phyloP scores from a whole-genome alignment of 2,113 vertebrate species.

The Forbesichthys papilliferus region DNA sequence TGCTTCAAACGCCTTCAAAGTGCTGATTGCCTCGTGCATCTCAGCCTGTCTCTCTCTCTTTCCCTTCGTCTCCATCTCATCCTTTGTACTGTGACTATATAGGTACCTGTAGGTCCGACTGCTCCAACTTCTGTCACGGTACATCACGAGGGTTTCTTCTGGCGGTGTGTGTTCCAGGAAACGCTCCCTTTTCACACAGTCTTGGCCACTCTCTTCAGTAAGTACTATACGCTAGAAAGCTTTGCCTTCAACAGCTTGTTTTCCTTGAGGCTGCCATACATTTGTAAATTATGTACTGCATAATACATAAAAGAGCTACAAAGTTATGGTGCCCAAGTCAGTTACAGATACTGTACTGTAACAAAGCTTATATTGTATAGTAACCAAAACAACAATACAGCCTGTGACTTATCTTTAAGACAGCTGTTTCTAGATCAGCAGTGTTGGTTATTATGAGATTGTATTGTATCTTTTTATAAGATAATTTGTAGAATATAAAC shows the following conservation, averaged over 20 bases:
- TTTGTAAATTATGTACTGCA: too few species aligned
- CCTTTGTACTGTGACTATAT: neutral
- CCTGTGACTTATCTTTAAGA: neutral
- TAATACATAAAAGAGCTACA: too few species aligned
- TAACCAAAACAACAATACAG: neutral
- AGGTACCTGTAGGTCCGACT: slow-evolving; percentile 13
- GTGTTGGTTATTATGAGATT: neutral
- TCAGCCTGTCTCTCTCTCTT: slow-evolving; percentile 11
- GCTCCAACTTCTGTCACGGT: slow-evolving; percentile 68
- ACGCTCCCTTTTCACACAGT: slow-evolving; percentile 72
- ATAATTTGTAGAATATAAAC: too few species aligned
- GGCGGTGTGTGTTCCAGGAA: slow-evolving; percentile 81
- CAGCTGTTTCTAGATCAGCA: neutral
- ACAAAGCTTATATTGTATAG: too few species aligned
- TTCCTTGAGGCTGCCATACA: neutral
- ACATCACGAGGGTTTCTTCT: slow-evolving; percentile 89
- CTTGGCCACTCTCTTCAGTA: slow-evolving; percentile 86
- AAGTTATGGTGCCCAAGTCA: neutral
- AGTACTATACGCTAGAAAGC: slow-evolving; percentile 46
- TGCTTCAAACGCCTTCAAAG: slow-evolving; percentile 21
- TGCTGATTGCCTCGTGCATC: slow-evolving; percentile 2
- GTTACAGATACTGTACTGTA: too few species aligned
- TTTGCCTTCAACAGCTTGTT: neutral
- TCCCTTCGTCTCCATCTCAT: slow-evolving; percentile 21
- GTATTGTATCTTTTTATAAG: too few species aligned